phyloP scores from a whole-genome alignment of 2,888 invertebrate species.

The Heliconius ethilla region DNA sequence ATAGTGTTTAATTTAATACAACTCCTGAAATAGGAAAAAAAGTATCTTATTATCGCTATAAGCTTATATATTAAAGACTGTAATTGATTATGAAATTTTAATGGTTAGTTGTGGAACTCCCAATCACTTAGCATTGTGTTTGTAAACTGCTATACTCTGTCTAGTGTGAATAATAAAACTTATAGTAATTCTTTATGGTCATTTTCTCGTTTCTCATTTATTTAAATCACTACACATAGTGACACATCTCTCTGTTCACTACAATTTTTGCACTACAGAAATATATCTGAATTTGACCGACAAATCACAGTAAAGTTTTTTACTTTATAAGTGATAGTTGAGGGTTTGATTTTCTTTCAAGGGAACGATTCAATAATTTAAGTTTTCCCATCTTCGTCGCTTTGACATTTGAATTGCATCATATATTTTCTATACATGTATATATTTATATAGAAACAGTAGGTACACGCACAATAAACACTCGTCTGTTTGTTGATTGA shows the following conservation, averaged over 20 bases:
- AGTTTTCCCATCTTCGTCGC: no score
- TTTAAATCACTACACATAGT: neutral
- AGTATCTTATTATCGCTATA: neutral
- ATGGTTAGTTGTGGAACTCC: conserved; percentile 25
- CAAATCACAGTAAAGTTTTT: no score
- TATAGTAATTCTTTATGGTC: neutral
- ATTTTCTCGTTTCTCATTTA: neutral
- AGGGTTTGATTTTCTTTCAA: neutral
- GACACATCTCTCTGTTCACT: neutral
- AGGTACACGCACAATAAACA: neutral
- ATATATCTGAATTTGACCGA: no score
- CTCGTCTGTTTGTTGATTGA: conserved; percentile 6
- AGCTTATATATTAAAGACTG: neutral
- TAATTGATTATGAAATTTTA: conserved; percentile 39
- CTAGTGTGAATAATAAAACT: conserved; percentile 3
- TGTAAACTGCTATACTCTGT: neutral
- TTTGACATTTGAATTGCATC: no score
- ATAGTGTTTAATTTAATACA: neutral
- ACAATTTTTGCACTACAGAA: no score
- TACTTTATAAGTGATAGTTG: neutral
- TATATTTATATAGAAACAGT: neutral
- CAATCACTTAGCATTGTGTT: conserved; percentile 32
- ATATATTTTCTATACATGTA: neutral
- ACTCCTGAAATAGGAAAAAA: neutral
- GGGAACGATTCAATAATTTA: no score